Conservation (phyloP, 1,140 invertebrate genomes). For the Pentalonia nigronervosa region DNA sequence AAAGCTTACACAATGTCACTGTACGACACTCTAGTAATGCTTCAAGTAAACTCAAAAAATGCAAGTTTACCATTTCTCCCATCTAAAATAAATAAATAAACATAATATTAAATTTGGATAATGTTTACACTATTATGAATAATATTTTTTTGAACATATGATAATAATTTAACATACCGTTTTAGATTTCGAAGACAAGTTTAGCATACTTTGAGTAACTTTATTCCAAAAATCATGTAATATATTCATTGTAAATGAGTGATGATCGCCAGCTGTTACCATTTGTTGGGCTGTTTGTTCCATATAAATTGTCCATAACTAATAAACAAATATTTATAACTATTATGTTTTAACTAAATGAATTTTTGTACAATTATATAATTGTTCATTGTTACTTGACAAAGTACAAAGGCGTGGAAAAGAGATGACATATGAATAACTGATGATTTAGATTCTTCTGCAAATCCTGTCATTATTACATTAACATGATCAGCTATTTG, state of each 20-base stretch:
- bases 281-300: constrained; percentile 82
- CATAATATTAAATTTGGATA: background rate
- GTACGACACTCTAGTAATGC: constrained; percentile 95
- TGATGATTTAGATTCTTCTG: constrained; percentile 90
- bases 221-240: constrained; percentile 99
- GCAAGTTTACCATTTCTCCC: constrained; percentile 96
- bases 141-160: constrained; percentile 59
- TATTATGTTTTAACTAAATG: background rate
- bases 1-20: constrained; percentile 84
- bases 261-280: constrained; percentile 73
- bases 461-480: constrained; percentile 93
- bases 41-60: constrained; percentile 95
- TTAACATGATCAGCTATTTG: constrained; percentile 97
- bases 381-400: constrained; percentile 69
- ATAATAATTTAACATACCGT: constrained; percentile 69
- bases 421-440: constrained; percentile 91
- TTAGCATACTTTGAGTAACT: constrained; percentile 93
- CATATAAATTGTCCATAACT: constrained; percentile 98
- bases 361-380: background rate
- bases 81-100: constrained; percentile 70
- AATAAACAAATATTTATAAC: constrained; percentile 59
- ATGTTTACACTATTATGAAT: constrained; percentile 51
- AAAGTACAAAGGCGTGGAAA: constrained; percentile 83
- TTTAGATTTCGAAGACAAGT: constrained; percentile 92
- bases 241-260: constrained; percentile 78